Conservation (phyloP, 2,888 invertebrate species). For the Melipona bicolor region DNA sequence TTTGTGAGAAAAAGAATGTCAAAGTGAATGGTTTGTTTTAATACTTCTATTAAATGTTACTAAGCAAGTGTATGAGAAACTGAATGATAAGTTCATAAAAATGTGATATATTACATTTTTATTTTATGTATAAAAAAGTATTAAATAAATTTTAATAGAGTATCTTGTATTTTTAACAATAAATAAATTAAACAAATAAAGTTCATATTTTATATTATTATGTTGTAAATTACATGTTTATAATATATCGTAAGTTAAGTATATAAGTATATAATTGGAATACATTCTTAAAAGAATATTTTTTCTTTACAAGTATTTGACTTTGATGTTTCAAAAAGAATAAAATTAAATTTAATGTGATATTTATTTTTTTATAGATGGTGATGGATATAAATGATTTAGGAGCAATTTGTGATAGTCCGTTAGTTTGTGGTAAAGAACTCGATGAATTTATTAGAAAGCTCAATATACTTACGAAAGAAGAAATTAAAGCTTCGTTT, state of each 20-base stretch:
- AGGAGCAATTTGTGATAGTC: conserved; percentile 93
- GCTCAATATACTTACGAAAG: conserved; percentile 90
- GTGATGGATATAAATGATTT: conserved; percentile 95
- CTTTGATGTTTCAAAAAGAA: not conserved
- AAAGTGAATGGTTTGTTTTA: conserved; percentile 38
- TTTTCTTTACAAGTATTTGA: not conserved
- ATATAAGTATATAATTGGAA: not conserved
- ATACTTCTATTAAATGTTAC: conserved; percentile 40
- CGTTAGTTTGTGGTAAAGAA: conserved; percentile 92
- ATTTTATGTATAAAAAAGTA: not conserved
- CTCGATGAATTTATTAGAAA: conserved; percentile 94
- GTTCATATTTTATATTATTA: conserved; percentile 2
- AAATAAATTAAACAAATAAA: not conserved
- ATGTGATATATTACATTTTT: conserved; percentile 2
- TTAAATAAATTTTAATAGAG: conserved; percentile 12
- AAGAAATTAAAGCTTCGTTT: conserved; percentile 92
- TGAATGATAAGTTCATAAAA: conserved; percentile 13
- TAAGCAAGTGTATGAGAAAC: conserved; percentile 1
- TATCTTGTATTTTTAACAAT: not conserved
- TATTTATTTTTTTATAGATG: conserved; percentile 87
- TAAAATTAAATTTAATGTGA: conserved; percentile 11
- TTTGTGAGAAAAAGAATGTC: conserved; percentile 35
- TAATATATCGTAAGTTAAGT: not conserved
- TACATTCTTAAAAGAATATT: not conserved
- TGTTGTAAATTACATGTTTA: not conserved